A percentile compares a stretch with the other conserved stretches of the same genome.
These are phyloP conservation scores for Tenthredo scrophulariae DNA, from an alignment of 2,888 invertebrate species.

Conservation along the genomic window DNA sequence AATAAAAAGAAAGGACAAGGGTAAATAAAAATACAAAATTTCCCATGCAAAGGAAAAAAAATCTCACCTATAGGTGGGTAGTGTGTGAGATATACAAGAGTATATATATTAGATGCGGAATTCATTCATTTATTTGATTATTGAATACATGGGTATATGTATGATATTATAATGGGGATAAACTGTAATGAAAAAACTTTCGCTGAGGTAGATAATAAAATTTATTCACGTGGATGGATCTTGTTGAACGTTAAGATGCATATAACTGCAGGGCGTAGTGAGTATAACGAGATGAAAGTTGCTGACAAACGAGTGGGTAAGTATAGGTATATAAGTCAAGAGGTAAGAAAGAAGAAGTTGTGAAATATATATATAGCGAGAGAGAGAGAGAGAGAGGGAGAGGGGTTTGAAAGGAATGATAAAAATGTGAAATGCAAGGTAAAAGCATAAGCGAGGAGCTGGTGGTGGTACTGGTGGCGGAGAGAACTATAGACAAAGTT, in stretches of 20 bases:
- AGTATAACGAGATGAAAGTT: constrained; percentile 24
- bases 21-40: not conserved
- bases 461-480: not conserved
- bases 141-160: not conserved
- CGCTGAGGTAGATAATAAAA: not conserved
- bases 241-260: not conserved
- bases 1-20: not conserved
- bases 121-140: not conserved
- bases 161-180: not conserved
- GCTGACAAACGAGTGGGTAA: constrained; percentile 6
- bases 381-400: not conserved
- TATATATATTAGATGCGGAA: not conserved
- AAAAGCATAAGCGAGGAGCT: constrained; percentile 20
- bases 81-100: too few relatives aligned
- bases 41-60: not conserved
- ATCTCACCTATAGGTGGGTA: not conserved
- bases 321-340: not conserved
- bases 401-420: constrained; percentile 18
- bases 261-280: not conserved
- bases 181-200: not conserved
- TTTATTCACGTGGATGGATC: constrained; percentile 1
- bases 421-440: constrained; percentile 36
- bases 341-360: not conserved
- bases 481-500: constrained; percentile 2
- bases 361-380: not conserved